phyloP scores from a whole-genome alignment of 2,113 vertebrate genomes.

The Crotophaga sulcirostris region DNA sequence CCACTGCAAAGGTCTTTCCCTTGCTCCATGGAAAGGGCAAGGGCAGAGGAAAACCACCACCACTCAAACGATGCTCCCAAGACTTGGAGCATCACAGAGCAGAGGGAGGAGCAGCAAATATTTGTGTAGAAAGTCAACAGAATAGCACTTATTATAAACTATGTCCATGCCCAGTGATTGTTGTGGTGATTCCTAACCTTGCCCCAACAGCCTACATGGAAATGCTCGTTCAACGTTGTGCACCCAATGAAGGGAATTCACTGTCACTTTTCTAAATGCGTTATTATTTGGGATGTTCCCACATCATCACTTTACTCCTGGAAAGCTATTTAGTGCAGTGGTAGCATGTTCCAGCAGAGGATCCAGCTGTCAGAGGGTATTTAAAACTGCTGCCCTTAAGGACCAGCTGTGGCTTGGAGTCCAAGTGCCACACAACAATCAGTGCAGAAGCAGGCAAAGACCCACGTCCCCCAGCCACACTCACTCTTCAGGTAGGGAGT shows the following conservation, averaged over 20 bases:
- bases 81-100: background rate
- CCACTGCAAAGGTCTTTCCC: background rate
- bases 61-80: background rate
- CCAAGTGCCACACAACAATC: background rate
- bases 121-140: background rate
- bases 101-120: background rate
- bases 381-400: background rate
- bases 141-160: background rate
- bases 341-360: background rate
- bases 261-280: background rate
- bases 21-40: background rate
- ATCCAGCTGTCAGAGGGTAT: background rate
- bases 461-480: fast-evolving
- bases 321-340: background rate
- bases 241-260: background rate
- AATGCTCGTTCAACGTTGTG: background rate
- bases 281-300: background rate
- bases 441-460: background rate
- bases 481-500: background rate
- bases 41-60: background rate
- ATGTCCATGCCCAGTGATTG: background rate
- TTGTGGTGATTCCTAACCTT: background rate
- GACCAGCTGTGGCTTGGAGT: background rate
- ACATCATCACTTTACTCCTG: background rate
- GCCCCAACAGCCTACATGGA: background rate